Conservation (phyloP, 2,797 vertebrate species). For the Onychomys leucogaster region DNA sequence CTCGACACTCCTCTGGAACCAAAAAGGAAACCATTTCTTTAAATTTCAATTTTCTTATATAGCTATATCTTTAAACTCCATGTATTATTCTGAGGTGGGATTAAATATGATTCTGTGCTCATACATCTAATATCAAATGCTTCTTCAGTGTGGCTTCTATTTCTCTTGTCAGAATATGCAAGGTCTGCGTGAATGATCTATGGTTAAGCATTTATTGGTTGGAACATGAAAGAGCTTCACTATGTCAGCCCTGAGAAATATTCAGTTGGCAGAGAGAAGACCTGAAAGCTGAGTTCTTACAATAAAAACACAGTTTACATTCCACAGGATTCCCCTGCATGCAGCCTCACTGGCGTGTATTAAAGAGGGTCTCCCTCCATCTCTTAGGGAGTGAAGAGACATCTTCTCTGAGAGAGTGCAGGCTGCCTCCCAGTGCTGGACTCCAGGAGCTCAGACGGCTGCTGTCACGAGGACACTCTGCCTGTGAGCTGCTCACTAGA, state of each 20-base stretch:
- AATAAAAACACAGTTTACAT: conserved; percentile 3
- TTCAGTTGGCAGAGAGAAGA: neutral
- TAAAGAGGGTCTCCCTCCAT: neutral
- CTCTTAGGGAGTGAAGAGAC: neutral
- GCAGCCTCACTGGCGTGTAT: neutral
- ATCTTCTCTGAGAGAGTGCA: neutral
- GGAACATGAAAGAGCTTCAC: neutral
- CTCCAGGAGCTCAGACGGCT: neutral
- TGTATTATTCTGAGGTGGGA: neutral
- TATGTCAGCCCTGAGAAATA: neutral
- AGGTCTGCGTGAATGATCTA: neutral
- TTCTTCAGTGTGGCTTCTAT: neutral
- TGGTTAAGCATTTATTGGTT: neutral
- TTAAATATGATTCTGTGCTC: neutral
- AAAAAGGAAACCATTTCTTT: neutral
- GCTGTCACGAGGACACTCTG: neutral
- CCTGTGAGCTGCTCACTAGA: conserved; percentile 62
- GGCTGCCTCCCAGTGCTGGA: neutral
- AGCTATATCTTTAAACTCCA: neutral
- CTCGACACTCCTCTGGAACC: no score
- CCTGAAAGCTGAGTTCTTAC: neutral
- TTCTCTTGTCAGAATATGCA: neutral
- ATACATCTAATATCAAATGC: neutral
- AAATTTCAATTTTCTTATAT: neutral
- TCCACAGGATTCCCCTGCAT: neutral